phyloP scores from a whole-genome alignment of 2,113 vertebrate species.

The Caranx ignobilis region DNA sequence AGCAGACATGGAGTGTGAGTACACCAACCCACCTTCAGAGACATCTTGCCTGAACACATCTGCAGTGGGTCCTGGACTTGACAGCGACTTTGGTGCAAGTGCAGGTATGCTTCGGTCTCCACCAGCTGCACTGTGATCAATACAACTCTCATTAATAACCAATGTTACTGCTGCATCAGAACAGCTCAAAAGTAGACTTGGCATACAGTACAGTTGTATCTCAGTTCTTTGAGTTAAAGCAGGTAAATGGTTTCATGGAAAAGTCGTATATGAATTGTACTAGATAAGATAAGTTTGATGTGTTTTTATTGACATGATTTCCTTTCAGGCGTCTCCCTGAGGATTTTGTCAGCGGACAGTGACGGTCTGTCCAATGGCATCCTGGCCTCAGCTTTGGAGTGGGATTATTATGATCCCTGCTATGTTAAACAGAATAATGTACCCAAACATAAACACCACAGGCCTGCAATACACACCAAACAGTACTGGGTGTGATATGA shows the following conservation, averaged over 20 bases:
- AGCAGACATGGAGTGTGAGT: conserved; percentile 74
- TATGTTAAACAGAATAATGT: conserved; percentile 84
- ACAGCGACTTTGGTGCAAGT: conserved; percentile 89
- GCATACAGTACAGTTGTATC: neutral
- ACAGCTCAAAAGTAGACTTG: neutral
- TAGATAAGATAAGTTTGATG: too few relatives aligned
- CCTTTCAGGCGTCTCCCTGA: conserved; percentile 84
- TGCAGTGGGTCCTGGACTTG: conserved; percentile 82
- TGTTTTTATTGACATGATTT: neutral
- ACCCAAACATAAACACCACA: conserved; percentile 75
- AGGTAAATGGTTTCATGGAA: too few relatives aligned
- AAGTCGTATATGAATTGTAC: too few relatives aligned
- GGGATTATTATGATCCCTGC: conserved; percentile 89
- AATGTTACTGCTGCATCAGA: neutral
- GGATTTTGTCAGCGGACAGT: conserved; percentile 86
- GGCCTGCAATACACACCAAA: conserved; percentile 76
- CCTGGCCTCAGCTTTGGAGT: conserved; percentile 81
- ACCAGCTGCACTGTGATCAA: conserved; percentile 6
- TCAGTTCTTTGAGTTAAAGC: neutral
- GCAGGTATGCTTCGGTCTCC: conserved; percentile 75
- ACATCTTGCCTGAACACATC: conserved; percentile 64
- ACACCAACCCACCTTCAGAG: conserved; percentile 57
- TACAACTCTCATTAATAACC: neutral
- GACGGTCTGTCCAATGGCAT: conserved; percentile 79
- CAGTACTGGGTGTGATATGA: conserved; percentile 84